phyloP scores from a whole-genome alignment of 1,140 invertebrate genomes.

The Gryon sp. region DNA sequence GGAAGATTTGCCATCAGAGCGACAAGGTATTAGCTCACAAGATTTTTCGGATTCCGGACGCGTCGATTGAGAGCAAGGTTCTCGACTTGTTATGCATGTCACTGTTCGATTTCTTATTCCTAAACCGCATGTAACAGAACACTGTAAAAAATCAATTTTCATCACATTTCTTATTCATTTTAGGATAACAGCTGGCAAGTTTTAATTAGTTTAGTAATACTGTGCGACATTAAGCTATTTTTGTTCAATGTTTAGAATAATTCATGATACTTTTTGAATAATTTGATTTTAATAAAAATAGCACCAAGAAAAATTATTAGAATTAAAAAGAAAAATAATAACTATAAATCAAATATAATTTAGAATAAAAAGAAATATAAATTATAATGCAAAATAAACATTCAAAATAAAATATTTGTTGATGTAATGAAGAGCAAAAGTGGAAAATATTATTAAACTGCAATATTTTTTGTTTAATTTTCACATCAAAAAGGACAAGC shows the following conservation, averaged over 20 bases:
- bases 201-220: conserved; percentile 18
- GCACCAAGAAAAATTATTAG: no score
- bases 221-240: no score
- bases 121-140: conserved; percentile 71
- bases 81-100: conserved; percentile 71
- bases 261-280: no score
- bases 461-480: no score
- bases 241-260: no score
- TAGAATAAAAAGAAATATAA: conserved; percentile 7
- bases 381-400: no score
- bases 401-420: no score
- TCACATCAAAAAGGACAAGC: not conserved
- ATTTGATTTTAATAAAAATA: no score
- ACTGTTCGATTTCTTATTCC: conserved; percentile 70
- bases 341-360: no score
- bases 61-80: conserved; percentile 59
- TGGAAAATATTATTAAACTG: no score
- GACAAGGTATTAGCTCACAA: conserved; percentile 67
- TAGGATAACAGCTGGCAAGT: not conserved
- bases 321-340: no score
- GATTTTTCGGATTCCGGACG: conserved; percentile 67
- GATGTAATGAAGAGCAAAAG: no score
- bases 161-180: conserved; percentile 3
- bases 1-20: conserved; percentile 36
- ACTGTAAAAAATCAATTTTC: conserved; percentile 64